Conservation (phyloP, 35 echinoderm and acorn worm species). For the Eucidaris tribuloides region DNA sequence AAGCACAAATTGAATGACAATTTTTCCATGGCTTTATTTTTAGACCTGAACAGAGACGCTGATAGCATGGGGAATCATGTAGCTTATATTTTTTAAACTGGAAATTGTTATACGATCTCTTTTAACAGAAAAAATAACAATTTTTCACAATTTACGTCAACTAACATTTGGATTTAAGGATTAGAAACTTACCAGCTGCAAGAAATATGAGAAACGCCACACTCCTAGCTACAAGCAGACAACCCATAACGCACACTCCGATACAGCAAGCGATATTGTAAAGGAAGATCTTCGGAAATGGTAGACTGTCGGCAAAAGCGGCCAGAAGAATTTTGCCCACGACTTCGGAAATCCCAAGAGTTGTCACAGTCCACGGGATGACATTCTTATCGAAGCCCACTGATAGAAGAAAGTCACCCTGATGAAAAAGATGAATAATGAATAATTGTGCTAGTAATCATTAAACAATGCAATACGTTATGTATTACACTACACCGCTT, state of each 20-base stretch:
- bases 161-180: no score
- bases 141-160: no score
- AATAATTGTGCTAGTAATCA: neutral
- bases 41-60: no score
- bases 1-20: no score
- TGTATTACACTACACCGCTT: no score
- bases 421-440: neutral
- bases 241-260: constrained; percentile 64
- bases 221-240: constrained; percentile 34
- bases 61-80: no score
- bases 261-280: constrained; percentile 58
- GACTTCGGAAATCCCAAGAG: constrained; percentile 62
- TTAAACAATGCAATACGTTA: no score
- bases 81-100: no score
- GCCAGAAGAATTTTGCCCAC: constrained; percentile 68
- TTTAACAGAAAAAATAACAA: no score
- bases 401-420: neutral
- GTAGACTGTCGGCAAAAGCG: constrained; percentile 65
- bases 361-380: constrained; percentile 45
- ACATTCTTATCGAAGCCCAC: constrained; percentile 51
- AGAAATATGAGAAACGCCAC: constrained; percentile 45
- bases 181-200: constrained; percentile 69
- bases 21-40: no score
- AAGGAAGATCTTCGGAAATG: constrained; percentile 78
- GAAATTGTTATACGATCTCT: no score